phyloP scores from a whole-genome alignment of 2,797 vertebrate species.

The Semotilus atromaculatus region DNA sequence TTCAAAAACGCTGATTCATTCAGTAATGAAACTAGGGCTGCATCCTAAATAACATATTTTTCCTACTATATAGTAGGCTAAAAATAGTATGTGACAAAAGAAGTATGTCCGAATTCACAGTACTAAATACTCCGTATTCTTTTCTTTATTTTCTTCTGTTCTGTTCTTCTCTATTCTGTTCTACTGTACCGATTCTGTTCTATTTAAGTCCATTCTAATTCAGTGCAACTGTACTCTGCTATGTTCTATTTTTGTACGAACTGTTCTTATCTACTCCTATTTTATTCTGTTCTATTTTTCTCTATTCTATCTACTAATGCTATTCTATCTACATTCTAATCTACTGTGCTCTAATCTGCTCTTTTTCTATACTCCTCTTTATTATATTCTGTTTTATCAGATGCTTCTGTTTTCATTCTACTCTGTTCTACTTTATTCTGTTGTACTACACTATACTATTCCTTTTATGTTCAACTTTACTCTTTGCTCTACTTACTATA shows the following conservation, averaged over 20 bases:
- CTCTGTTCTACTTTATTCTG: neutral
- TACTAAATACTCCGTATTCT: too few species aligned
- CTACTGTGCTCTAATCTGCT: neutral
- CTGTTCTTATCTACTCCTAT: neutral
- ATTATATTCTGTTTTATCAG: neutral
- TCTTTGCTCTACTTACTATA: constrained; percentile 28
- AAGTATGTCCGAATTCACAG: too few species aligned
- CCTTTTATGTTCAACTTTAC: constrained; percentile 32
- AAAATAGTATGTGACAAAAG: too few species aligned
- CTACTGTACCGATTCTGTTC: neutral
- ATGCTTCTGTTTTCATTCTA: neutral
- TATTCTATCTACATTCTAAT: neutral
- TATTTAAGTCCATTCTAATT: neutral
- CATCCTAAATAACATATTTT: too few species aligned
- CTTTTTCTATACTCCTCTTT: neutral
- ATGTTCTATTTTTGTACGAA: neutral
- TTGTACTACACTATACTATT: constrained; percentile 2
- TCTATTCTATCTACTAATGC: too few species aligned
- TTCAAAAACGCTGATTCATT: too few species aligned
- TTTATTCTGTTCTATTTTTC: neutral
- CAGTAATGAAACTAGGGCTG: too few species aligned
- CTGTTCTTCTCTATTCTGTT: neutral
- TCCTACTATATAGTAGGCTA: too few species aligned
- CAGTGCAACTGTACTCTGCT: neutral
- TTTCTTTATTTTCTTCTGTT: neutral